A percentile compares a stretch with the other conserved stretches of the same genome.
phyloP scores from a whole-genome alignment of 2,113 vertebrate species.

The Chlamydotis undulata region DNA sequence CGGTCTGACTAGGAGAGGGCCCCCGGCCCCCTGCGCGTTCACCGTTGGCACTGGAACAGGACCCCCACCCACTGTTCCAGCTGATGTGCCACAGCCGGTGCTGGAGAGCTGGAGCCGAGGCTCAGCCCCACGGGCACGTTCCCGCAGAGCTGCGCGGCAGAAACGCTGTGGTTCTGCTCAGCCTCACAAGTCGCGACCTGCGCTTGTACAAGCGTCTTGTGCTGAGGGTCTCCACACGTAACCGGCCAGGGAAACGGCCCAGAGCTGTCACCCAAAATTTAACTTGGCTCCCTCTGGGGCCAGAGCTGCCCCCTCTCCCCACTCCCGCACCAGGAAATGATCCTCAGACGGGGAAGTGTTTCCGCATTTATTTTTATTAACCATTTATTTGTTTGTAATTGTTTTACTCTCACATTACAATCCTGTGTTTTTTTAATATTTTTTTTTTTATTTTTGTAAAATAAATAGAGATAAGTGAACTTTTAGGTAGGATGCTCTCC shows the following conservation, averaged over 20 bases:
- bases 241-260: rapidly evolving
- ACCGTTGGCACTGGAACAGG: too few relatives aligned
- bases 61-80: too few relatives aligned
- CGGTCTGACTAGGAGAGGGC: not conserved
- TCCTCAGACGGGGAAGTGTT: not conserved
- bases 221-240: rapidly evolving
- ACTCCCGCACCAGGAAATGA: not conserved
- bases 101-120: not conserved
- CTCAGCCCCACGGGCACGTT: not conserved
- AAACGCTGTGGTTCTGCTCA: rapidly evolving
- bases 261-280: rapidly evolving
- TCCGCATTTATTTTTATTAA: slow-evolving; percentile 70
- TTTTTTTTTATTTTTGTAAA: slow-evolving; percentile 67
- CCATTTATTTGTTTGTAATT: slow-evolving; percentile 64
- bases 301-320: not conserved
- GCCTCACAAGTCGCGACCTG: not conserved
- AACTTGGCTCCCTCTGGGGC: rapidly evolving
- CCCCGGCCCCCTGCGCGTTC: not conserved
- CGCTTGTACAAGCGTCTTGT: rapidly evolving
- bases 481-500: slow-evolving; percentile 55
- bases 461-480: slow-evolving; percentile 77
- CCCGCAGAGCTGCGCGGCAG: not conserved
- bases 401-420: slow-evolving; percentile 62
- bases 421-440: slow-evolving; percentile 11
- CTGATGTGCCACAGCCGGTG: not conserved